Base-by-base conservation (phyloP, 2,888 invertebrate genomes). In the Lepidocyrtoides sp. region DNA sequence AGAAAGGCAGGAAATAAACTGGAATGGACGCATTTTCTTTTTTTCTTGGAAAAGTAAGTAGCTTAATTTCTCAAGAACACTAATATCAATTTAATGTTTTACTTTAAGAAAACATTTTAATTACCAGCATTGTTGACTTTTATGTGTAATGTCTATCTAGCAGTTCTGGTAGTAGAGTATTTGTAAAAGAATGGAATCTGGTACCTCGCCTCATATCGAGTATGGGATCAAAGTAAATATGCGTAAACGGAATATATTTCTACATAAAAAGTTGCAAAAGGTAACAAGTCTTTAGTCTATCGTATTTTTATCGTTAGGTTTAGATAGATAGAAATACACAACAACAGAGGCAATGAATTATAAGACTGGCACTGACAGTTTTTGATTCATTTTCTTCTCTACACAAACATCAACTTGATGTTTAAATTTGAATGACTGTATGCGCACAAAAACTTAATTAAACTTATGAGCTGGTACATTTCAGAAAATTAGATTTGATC, bases 401-500 rank as follows among this genome's bases (percentile, higher is more conserved):
- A n/a, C 2, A 69, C 75, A 75, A 14, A 26, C 1, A 75, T 29
- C 32, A 79, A 79, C 54, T 79, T 32, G 26, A 77, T 54, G 29
- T 29, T 79, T 79, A 36, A 79, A 29, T 79, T 75, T 57, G 36
- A 57, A 57, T 41, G 54, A 57, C 23, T 69, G 66, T 86, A 48
- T 48, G 44, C n/a, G 63, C 20, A 60, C 41, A 82, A 82, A 89
- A 89, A 32, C 82, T 89, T 89, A 89, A 89, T 89, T 89, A 89
- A 89, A 81, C 82, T 82, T 89, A 75, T 72, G 89, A 89, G 72
- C 72, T 89, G 82, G 82, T 89, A 72, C 82, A 81, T 89, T 89
- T 89, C 82, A 82, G 82, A 82, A 89, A 89, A 89, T 82, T 89
- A 89, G 89, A 89, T 89, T 81, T 89, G 72, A 89, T 89, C 89